These are phyloP conservation scores for Xenopus borealis DNA, from an alignment of 2,113 vertebrate genomes.

Conservation along the genomic window DNA sequence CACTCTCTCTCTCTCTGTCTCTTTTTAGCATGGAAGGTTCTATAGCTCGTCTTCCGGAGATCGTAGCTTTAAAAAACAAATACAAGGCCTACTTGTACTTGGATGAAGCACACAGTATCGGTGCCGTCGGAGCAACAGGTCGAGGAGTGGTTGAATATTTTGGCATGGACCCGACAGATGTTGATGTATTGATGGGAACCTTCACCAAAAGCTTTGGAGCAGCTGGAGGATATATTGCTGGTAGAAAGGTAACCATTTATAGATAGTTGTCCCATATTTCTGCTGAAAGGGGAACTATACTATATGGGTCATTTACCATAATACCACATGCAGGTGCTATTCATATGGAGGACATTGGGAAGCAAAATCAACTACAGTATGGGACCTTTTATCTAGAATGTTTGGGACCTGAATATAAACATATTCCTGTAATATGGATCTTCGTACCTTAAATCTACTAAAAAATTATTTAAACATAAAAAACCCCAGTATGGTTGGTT, in stretches of 20 bases:
- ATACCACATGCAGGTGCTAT: too few species aligned
- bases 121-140: slow-evolving; percentile 74
- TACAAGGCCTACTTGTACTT: slow-evolving; percentile 92
- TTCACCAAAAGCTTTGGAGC: slow-evolving; percentile 93
- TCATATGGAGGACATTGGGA: too few species aligned
- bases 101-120: slow-evolving; percentile 92
- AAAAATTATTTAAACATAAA: too few species aligned
- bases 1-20: neutral
- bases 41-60: slow-evolving; percentile 78
- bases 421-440: too few species aligned
- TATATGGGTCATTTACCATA: too few species aligned
- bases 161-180: slow-evolving; percentile 70
- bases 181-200: slow-evolving; percentile 90
- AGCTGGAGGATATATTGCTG: slow-evolving; percentile 87
- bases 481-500: too few species aligned
- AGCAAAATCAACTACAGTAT: too few species aligned
- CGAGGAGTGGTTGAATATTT: slow-evolving; percentile 84
- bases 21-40: slow-evolving; percentile 87
- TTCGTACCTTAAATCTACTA: too few species aligned
- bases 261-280: too few species aligned
- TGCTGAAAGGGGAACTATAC: too few species aligned
- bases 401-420: too few species aligned
- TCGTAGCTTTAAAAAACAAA: slow-evolving; percentile 87
- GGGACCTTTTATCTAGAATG: too few species aligned
- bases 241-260: slow-evolving; percentile 75